These are phyloP conservation scores for Argyrosomus regius DNA, from an alignment of 2,797 vertebrate species.

Conservation along the genomic window DNA sequence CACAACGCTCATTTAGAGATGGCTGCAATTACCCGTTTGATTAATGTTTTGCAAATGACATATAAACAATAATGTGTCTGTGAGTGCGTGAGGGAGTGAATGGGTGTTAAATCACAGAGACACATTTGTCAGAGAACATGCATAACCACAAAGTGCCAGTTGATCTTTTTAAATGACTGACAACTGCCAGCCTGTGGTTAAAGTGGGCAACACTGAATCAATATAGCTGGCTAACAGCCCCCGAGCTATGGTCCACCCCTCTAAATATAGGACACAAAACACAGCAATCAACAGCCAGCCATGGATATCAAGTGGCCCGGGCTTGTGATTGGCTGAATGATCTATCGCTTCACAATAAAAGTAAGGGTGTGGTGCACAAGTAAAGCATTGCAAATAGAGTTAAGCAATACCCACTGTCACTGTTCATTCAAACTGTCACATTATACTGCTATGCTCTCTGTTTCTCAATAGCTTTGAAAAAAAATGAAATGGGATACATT, in stretches of 20 bases:
- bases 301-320: constrained; percentile 43
- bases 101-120: constrained; percentile 38
- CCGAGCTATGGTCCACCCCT: constrained; percentile 47
- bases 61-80: constrained; percentile 11
- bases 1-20: constrained; percentile 5
- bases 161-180: constrained; percentile 64
- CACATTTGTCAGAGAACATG: constrained; percentile 40
- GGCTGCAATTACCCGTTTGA: constrained; percentile 21
- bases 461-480: neutral
- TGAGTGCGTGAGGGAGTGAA: constrained; percentile 9
- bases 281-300: constrained; percentile 45
- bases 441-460: neutral
- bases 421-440: constrained; percentile 28
- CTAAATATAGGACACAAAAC: constrained; percentile 75
- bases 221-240: constrained; percentile 52
- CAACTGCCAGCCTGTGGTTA: constrained; percentile 59
- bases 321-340: constrained; percentile 32
- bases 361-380: constrained; percentile 46
- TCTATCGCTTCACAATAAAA: constrained; percentile 49
- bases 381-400: neutral
- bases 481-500: constrained; percentile 13
- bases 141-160: constrained; percentile 52
- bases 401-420: neutral
- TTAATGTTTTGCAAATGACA: constrained; percentile 20
- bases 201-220: constrained; percentile 64